Base-by-base conservation (phyloP, 2,113 vertebrate genomes). In the Erinaceus europaeus region DNA sequence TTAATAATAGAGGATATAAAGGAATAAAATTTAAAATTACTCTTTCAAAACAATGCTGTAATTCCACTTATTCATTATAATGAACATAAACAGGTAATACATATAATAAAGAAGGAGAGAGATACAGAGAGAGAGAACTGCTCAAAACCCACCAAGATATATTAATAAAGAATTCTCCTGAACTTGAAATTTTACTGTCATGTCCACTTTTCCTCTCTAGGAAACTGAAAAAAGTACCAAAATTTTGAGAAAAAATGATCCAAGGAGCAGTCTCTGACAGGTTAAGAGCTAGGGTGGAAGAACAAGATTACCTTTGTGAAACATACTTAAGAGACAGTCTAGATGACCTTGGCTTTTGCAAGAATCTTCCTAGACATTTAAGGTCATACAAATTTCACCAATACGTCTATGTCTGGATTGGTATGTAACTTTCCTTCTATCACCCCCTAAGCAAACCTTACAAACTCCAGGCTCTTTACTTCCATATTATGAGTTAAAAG, bases 401-500 rank as follows among this genome's bases (percentile, higher is more conserved):
- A 17, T 82, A 25, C 65, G 79, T 89, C 77, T 92, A 44, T 69
- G 50, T 90, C 85, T 84, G 53, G 82, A 87, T 68, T 92, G 87
- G 92, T 79, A 50, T 89, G 48, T 84, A 85, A 67, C 44, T 59
- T 7, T 32, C 78, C 81, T 94, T 92, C 84, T 89, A 38, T 89
- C 84, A 90, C 84, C 82, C 80, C 40, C 69, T 82, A 65, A 89
- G 59, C 78, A 77, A 87, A 74, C 23, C 80, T 81, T 38, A 65
- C 69, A 93, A 90, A 89, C 25, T 89, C 55, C 36, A 82, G 10
- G 14, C 77, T 92, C 71, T 90, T 90, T 90, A 81, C 65, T 34
- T 90, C 86, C 55, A 52, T 59, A 71, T 90, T 86, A 88, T 81
- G 67, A 93, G 78, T 85, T 90, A 50, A 94, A 91, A 92, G 55